Percentiles rank a stretch among this genome's conserved stretches.
Evolutionary conservation across 2,113 vertebrate genomes (phyloP).

Genomic region (Rhinoptilus africanus): DNA sequence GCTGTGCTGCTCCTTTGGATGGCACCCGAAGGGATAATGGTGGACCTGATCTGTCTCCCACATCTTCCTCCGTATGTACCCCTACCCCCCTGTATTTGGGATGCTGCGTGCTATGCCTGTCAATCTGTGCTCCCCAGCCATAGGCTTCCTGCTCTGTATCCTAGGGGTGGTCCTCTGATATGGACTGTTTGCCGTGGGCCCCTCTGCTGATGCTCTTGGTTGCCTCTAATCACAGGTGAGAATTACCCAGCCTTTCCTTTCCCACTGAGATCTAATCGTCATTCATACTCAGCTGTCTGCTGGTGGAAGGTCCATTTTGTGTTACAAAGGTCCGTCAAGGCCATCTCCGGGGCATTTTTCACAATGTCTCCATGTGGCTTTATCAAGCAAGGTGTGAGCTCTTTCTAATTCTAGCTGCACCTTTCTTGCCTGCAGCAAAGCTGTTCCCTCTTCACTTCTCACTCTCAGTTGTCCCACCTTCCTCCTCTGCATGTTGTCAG

Average conservation of each 20-base stretch:
- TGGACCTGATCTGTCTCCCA: neutral
- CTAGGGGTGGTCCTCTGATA: neutral
- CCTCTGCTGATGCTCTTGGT: neutral
- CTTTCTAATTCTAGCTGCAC: constrained; percentile 10
- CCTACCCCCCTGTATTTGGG: neutral
- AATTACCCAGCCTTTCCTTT: neutral
- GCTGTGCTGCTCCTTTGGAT: neutral
- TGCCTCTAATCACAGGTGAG: neutral
- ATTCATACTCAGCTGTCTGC: neutral
- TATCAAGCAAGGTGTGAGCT: neutral
- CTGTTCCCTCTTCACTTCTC: neutral
- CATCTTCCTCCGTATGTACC: neutral
- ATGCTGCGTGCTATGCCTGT: neutral
- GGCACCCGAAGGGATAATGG: fast-evolving
- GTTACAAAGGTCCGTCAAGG: neutral
- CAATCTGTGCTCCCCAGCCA: neutral
- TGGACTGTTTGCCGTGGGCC: neutral
- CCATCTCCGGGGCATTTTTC: neutral
- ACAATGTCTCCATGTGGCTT: neutral
- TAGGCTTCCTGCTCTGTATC: neutral
- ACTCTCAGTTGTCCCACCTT: neutral
- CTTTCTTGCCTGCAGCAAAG: constrained; percentile 32
- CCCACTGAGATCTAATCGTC: neutral
- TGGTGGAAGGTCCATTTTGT: neutral
- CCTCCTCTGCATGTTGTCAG: neutral